These are phyloP conservation scores for Terrapene triunguis DNA, from an alignment of 2,113 vertebrate species.

Conservation along the genomic window DNA sequence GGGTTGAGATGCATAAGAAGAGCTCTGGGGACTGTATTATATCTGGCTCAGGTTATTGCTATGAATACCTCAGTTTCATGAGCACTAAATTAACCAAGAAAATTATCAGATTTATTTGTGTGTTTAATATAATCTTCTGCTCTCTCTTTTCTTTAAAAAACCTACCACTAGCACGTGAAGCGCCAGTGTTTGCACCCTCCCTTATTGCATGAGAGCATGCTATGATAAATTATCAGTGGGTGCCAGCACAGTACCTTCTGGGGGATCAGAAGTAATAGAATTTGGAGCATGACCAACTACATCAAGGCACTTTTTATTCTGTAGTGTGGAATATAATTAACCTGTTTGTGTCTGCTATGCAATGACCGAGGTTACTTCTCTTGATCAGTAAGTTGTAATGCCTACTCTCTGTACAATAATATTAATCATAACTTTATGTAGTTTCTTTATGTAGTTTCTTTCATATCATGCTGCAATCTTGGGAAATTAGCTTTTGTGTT, in stretches of 20 bases:
- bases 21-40: neutral
- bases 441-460: slow-evolving; percentile 2
- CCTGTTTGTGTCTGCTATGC: neutral
- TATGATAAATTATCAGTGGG: neutral
- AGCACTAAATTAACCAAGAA: neutral
- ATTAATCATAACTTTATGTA: neutral
- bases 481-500: slow-evolving; percentile 38
- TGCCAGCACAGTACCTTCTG: neutral
- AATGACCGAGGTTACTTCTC: neutral
- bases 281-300: neutral
- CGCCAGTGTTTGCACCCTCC: neutral
- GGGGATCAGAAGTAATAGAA: neutral
- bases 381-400: neutral
- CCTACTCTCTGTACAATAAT: neutral
- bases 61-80: neutral
- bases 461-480: neutral
- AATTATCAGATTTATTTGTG: neutral
- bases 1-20: neutral
- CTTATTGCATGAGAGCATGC: neutral
- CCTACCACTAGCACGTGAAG: neutral
- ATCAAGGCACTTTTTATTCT: neutral
- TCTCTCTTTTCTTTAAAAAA: neutral
- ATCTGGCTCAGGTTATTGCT: neutral
- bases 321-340: neutral
- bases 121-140: neutral